Evolutionary conservation across 2,797 vertebrate genomes (phyloP), one percentile per base, ranked within the genome.

Genomic region (Coccyzus lansbergi): DNA sequence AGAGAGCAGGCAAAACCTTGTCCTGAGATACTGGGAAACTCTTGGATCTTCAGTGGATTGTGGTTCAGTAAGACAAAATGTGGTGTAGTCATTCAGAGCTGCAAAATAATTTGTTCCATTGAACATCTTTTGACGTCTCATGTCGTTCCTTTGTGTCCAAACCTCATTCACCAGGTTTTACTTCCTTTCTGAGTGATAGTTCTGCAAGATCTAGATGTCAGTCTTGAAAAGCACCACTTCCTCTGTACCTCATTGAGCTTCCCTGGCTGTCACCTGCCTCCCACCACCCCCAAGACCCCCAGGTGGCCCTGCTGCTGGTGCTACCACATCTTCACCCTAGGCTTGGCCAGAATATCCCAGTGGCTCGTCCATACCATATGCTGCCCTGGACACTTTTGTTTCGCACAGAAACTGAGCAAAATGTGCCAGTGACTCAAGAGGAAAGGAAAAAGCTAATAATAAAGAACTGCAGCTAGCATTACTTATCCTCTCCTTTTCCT

Each of bases 121-220:
- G 40, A 83, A 84, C 46, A 77, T 8, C 78, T 60, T 83, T 90
- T 67, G 63, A 91, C 53, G 55, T 84, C 33, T 95, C 49, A 69
- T 31, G 13, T 78, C 44, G 92, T 92, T 91, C 59, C 80, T 95
- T 94, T 95, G 75, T 94, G 85, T 60, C 72, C 49, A 90, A 89
- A 90, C 24, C 42, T 74, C 4, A 0, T 72, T 87, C 75, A 56
- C 56, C 34, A 93, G 94, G 92, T 94, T 91, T 86, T 83, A 88
- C 63, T 86, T 88, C 56, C 38, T 81, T 87, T 90, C 92, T 78
- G 92, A 94, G 88, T 31, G 87, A 90, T 51, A 85, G 71, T 67
- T 77, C 81, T 59, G 36, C 38, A 4, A 86, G 95, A 92, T 65
- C 7, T 63, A 83, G 81, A 83, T 89, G 53, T 34, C 4, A 20